Conservation (phyloP, 2,797 vertebrate species). For the Coendou prehensilis region DNA sequence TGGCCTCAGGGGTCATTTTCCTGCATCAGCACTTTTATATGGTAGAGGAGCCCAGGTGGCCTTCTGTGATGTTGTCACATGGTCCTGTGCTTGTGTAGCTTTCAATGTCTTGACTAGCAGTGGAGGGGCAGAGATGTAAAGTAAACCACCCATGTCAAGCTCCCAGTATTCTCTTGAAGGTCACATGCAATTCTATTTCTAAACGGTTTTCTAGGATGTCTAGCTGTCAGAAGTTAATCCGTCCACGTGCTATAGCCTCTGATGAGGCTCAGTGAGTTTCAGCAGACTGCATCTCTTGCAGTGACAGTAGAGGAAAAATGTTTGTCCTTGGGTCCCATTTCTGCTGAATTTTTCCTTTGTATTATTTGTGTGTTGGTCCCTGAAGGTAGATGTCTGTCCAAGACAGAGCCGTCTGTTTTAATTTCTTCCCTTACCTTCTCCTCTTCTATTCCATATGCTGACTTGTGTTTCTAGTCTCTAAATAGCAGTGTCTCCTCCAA, state of each 20-base stretch:
- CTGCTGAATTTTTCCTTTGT: constrained; percentile 18
- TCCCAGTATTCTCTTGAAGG: neutral
- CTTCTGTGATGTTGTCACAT: neutral
- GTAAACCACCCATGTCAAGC: too few relatives aligned
- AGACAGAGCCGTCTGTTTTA: constrained; percentile 61
- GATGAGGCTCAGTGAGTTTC: neutral
- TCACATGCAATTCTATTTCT: neutral
- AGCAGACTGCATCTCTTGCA: neutral
- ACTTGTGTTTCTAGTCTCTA: constrained; percentile 30
- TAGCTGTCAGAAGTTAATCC: neutral
- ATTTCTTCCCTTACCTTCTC: constrained; percentile 54
- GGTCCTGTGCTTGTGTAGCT: neutral
- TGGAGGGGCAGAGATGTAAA: fast-evolving
- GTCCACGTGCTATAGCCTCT: neutral
- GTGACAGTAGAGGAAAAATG: neutral
- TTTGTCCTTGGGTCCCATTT: constrained; percentile 60
- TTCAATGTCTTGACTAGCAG: neutral
- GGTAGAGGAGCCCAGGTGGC: too few relatives aligned
- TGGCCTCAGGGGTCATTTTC: neutral
- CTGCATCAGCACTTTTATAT: neutral
- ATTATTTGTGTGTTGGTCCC: constrained; percentile 53
- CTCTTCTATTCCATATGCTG: constrained; percentile 21
- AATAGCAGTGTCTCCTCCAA: constrained; percentile 51
- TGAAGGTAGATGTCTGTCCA: constrained; percentile 52
- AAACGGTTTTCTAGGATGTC: neutral